phyloP scores from a whole-genome alignment of 2,797 vertebrate species.

The Amniataba percoides region DNA sequence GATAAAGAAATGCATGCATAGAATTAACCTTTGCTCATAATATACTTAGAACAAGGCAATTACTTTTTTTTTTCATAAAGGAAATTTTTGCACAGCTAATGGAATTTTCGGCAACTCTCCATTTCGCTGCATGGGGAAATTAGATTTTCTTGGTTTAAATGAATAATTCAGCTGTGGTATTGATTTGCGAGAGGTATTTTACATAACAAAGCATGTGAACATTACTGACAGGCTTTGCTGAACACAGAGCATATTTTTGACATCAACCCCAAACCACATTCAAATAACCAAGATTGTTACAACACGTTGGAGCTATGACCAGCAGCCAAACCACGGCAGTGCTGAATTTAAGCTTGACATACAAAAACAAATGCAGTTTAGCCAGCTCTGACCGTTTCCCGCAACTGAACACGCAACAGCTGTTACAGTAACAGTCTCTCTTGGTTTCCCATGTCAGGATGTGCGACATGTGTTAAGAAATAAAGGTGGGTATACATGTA shows the following conservation, averaged over 20 bases:
- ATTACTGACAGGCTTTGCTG: neutral
- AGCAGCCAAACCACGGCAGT: conserved; percentile 2
- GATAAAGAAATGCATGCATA: neutral
- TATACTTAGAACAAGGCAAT: neutral
- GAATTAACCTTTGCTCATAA: neutral
- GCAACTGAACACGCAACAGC: conserved; percentile 9
- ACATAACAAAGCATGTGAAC: neutral
- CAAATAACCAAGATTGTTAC: conserved; percentile 39
- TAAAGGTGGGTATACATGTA: neutral
- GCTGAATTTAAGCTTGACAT: neutral
- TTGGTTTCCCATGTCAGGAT: neutral
- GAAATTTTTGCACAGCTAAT: neutral
- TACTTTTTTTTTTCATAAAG: neutral
- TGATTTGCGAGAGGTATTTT: conserved; percentile 2
- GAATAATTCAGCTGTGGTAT: neutral
- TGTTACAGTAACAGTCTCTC: conserved; percentile 12
- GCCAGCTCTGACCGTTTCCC: conserved; percentile 31
- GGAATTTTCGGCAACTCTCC: neutral
- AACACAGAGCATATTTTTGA: conserved; percentile 13
- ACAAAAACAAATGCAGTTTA: conserved; percentile 29
- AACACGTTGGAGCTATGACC: neutral
- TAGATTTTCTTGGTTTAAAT: neutral
- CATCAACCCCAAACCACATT: conserved; percentile 50
- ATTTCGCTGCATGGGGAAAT: neutral
- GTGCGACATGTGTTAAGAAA: neutral